phyloP scores from a whole-genome alignment of 2,113 vertebrate species.

The Gallinago media region DNA sequence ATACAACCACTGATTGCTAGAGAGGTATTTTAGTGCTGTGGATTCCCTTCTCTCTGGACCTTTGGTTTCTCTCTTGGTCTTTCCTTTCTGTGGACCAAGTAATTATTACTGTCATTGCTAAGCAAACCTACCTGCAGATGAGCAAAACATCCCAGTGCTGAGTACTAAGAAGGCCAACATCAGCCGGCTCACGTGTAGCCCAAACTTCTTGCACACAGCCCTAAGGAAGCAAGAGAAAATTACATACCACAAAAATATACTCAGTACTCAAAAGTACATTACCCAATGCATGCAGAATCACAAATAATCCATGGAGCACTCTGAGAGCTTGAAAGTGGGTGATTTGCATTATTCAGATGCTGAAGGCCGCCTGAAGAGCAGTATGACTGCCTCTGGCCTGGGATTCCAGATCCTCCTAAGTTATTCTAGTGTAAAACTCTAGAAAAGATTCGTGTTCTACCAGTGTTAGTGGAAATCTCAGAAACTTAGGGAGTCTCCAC shows the following conservation, averaged over 20 bases:
- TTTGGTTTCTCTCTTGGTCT: background rate
- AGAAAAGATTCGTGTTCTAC: background rate
- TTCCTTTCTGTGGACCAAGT: background rate
- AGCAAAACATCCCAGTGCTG: conserved; percentile 97
- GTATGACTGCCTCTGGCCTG: background rate
- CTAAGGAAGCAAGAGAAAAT: conserved; percentile 70
- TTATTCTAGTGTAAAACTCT: background rate
- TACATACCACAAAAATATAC: background rate
- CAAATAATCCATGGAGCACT: fast-evolving
- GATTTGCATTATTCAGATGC: background rate
- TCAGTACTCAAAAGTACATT: background rate
- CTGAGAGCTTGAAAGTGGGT: background rate
- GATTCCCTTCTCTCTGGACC: background rate
- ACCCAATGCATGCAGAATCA: background rate
- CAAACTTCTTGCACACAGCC: conserved; percentile 98
- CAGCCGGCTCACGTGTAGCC: conserved; percentile 93
- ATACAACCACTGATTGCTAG: background rate
- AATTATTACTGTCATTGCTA: background rate
- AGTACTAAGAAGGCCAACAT: conserved; percentile 96
- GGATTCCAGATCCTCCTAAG: background rate
- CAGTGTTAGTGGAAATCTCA: background rate
- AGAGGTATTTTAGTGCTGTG: background rate
- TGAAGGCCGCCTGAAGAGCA: background rate
- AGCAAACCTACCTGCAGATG: conserved; percentile 87
- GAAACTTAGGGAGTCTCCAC: background rate